Base-by-base conservation (phyloP, 2,888 invertebrate species). In the Candidula unifasciata region DNA sequence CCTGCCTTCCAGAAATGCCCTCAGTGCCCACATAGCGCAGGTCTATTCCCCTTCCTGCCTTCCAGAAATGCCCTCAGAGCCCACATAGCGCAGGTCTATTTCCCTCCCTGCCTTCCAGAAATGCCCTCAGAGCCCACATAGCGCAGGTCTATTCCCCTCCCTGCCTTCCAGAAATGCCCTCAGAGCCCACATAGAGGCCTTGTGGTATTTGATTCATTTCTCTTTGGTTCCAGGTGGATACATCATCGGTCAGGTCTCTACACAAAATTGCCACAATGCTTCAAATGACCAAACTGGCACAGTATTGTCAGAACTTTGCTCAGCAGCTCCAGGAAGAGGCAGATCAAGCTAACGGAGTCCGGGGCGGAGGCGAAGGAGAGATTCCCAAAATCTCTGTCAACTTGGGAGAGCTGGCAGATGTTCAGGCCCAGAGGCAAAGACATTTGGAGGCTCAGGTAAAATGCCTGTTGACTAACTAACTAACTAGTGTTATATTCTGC, bases 261-360 rank as follows among this genome's bases (percentile, higher is more conserved):
- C 85, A 83, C 44, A 86, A 86, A 71, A 86, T 87, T 3, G 86
- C 87, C 21, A 84, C 86, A 13, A 87, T 87, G 87, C 80, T 87
- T 16, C 87, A 86, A 74, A 87, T 87, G 81, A 82, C 84, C 60
- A 85, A 87, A 64, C 86, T 87, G 78, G 78, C 85, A 5, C 80
- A 82, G 57, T 87, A 86, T 73, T 87, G 87, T 52, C 86, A 86
- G 68, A 86, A 86, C 66, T 87, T 84, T 84, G 84, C 84, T 21
- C 84, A 84, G 77, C 81, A 81, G 69, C 84, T 84, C 3, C 84
- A 84, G 24, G 84, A 84, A 37, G 84, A 80, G 30, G 77, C 84
- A 2, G 84, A 84, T 30, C 68, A 76, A 64, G 84, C 81, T 5
- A 81, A 69, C n/a, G 60, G 64, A 24, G 54, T 52, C 21, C 69